These are phyloP conservation scores for Thryonomys swinderianus DNA, from an alignment of 2,113 vertebrate species.

Conservation along the genomic window DNA sequence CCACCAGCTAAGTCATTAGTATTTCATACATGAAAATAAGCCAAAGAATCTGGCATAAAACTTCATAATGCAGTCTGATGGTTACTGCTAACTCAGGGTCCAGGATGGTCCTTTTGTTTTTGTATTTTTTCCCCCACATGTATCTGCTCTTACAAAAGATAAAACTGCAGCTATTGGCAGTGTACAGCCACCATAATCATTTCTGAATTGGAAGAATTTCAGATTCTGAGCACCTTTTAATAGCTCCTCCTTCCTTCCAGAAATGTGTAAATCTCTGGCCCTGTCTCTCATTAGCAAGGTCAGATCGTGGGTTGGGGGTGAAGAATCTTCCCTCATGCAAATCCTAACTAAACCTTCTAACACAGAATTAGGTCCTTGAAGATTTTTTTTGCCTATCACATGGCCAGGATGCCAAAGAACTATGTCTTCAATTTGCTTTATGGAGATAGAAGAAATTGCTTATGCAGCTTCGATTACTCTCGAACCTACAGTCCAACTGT, in stretches of 20 bases:
- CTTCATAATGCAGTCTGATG: not conserved
- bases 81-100: not conserved
- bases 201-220: slow-evolving; percentile 57
- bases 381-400: slow-evolving; percentile 23
- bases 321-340: slow-evolving; percentile 50
- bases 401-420: slow-evolving; percentile 60
- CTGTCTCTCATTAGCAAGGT: not conserved
- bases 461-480: slow-evolving; percentile 58
- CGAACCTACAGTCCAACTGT: slow-evolving; percentile 69
- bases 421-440: slow-evolving; percentile 75
- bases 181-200: slow-evolving; percentile 22
- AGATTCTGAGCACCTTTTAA: slow-evolving; percentile 26
- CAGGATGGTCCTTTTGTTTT: not conserved
- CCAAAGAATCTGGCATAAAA: slow-evolving; percentile 20
- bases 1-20: slow-evolving; percentile 34
- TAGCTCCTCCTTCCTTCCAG: not conserved
- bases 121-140: not conserved
- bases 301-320: not conserved
- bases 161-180: not conserved
- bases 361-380: slow-evolving; percentile 71
- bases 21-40: slow-evolving; percentile 45
- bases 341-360: slow-evolving; percentile 65
- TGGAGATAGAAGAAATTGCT: slow-evolving; percentile 64
- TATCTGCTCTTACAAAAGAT: not conserved
- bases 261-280: slow-evolving; percentile 39